Evolutionary conservation across 2,888 invertebrate species (phyloP).

Genomic region (Cheilosia impressa): DNA sequence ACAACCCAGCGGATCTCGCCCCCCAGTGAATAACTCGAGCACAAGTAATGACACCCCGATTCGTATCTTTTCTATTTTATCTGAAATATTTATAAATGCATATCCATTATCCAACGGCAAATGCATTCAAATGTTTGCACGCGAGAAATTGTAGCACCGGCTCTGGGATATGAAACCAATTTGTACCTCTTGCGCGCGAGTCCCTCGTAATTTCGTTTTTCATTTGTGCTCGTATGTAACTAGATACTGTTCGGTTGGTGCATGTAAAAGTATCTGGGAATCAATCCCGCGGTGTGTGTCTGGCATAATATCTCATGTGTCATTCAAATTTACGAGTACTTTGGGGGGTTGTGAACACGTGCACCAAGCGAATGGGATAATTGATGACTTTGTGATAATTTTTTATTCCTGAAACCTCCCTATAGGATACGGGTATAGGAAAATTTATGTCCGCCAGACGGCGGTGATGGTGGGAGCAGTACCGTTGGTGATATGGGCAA

Average conservation of each 20-base stretch:
- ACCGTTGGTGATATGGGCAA: constrained; percentile 29
- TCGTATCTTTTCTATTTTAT: not conserved
- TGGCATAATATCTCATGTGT: constrained; percentile 46
- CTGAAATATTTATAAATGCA: constrained; percentile 32
- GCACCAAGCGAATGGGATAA: constrained; percentile 51
- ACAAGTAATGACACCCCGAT: constrained; percentile 39
- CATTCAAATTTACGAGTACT: constrained; percentile 62
- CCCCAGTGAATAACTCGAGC: constrained; percentile 22
- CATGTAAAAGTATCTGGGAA: constrained; percentile 32
- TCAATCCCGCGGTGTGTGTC: constrained; percentile 57
- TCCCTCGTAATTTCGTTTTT: constrained; percentile 16
- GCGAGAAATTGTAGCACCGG: constrained; percentile 42
- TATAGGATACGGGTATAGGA: constrained; percentile 4
- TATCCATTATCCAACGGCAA: constrained; percentile 11
- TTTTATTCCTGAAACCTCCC: not conserved
- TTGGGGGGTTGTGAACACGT: constrained; percentile 63
- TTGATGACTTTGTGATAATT: constrained; percentile 55
- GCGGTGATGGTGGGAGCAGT: not conserved
- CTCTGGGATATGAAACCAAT: constrained; percentile 47
- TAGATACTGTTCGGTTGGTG: constrained; percentile 17
- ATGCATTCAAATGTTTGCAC: constrained; percentile 64
- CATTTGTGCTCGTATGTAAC: constrained; percentile 8
- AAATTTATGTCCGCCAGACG: not conserved
- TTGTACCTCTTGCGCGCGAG: constrained; percentile 34
- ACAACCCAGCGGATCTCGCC: not conserved